Conservation (phyloP, 2,888 invertebrate species). For the Xestia xanthographa region DNA sequence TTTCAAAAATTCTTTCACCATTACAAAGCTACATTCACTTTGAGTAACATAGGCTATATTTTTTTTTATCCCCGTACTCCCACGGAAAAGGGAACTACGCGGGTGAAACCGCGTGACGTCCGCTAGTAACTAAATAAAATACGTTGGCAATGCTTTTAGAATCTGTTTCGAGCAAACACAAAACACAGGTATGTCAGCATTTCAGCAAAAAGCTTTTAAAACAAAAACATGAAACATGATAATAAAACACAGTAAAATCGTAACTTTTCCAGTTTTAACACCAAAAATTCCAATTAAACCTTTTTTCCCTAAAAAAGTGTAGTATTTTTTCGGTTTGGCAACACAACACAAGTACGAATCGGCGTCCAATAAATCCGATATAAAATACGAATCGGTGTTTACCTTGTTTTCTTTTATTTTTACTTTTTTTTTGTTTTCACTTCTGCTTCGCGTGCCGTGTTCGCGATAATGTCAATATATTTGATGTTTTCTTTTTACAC, state of each 20-base stretch:
- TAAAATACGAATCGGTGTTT: constrained; percentile 78
- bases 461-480: constrained; percentile 60
- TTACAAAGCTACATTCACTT: too few relatives aligned
- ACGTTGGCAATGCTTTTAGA: background rate
- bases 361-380: constrained; percentile 76
- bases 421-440: constrained; percentile 70
- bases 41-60: too few relatives aligned
- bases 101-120: too few relatives aligned
- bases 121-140: background rate
- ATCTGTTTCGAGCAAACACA: constrained; percentile 5
- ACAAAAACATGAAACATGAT: constrained; percentile 15
- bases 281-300: constrained; percentile 32
- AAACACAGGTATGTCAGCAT: constrained; percentile 5
- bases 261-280: constrained; percentile 38
- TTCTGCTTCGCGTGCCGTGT: constrained; percentile 55
- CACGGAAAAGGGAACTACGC: too few relatives aligned
- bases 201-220: constrained; percentile 26
- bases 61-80: too few relatives aligned
- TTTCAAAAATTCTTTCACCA: too few relatives aligned
- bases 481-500: constrained; percentile 33
- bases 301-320: constrained; percentile 39
- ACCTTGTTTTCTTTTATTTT: constrained; percentile 77
- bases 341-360: constrained; percentile 62
- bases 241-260: constrained; percentile 23
- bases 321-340: constrained; percentile 62